phyloP scores from a whole-genome alignment of 1,140 invertebrate genomes.

The Coboldia fuscipes region DNA sequence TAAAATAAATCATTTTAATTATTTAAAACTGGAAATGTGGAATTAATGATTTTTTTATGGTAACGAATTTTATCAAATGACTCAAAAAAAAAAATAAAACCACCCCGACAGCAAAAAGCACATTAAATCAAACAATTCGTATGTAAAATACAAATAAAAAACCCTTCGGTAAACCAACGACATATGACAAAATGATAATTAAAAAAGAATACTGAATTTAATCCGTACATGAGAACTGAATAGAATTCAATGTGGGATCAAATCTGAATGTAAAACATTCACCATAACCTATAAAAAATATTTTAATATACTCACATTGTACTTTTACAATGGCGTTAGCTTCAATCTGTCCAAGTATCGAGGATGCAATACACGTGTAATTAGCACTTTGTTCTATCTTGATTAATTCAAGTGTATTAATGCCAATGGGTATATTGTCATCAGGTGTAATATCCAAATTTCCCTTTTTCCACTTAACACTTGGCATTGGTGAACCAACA shows the following conservation, averaged over 20 bases:
- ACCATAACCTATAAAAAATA: no score
- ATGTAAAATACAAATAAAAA: no score
- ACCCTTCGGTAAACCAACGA: no score
- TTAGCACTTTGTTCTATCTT: slow-evolving; percentile 83
- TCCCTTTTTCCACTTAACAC: slow-evolving; percentile 87
- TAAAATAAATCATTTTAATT: slow-evolving; percentile 2
- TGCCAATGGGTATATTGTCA: slow-evolving; percentile 62
- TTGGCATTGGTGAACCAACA: slow-evolving; percentile 91
- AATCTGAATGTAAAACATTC: no score
- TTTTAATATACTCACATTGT: slow-evolving; percentile 87
- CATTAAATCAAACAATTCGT: no score
- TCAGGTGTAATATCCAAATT: slow-evolving; percentile 61
- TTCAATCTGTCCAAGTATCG: slow-evolving; percentile 80
- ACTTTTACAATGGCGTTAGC: slow-evolving; percentile 73
- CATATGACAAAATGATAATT: no score
- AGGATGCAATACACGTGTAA: slow-evolving; percentile 92
- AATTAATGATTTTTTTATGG: not conserved
- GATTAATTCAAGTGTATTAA: slow-evolving; percentile 65
- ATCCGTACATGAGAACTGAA: no score
- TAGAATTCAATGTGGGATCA: no score
- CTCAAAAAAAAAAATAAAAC: not conserved
- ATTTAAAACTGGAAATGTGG: slow-evolving; percentile 1
- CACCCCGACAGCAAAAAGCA: no score
- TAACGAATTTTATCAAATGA: no score
- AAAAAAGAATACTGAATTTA: no score